phyloP scores from a whole-genome alignment of 2,797 vertebrate genomes.

The Limosa lapponica region DNA sequence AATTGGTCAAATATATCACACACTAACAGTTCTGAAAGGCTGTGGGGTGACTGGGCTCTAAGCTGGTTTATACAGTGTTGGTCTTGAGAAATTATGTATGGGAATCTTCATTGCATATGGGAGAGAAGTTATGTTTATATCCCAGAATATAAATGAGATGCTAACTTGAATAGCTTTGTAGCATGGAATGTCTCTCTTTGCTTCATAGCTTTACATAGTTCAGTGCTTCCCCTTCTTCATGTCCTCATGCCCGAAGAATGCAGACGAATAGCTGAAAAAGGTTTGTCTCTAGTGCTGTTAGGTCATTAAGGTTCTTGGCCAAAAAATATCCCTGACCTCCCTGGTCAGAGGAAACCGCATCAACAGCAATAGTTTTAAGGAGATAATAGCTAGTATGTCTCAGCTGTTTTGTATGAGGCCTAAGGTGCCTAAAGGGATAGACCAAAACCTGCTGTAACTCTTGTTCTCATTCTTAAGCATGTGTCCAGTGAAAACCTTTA shows the following conservation, averaged over 20 bases:
- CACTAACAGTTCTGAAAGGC: not conserved
- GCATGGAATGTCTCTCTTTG: constrained; percentile 8
- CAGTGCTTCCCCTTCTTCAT: constrained; percentile 39
- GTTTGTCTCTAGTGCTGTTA: constrained; percentile 39
- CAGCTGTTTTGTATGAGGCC: not conserved
- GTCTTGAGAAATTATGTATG: constrained; percentile 11
- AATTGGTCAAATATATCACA: not conserved
- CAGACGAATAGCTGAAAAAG: constrained; percentile 52
- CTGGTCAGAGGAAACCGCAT: constrained; percentile 5
- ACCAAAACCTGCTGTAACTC: not conserved
- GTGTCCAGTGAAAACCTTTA: not conserved
- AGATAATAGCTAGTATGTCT: not conserved
- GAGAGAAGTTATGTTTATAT: constrained; percentile 37
- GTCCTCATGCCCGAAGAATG: constrained; percentile 48
- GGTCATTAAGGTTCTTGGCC: constrained; percentile 37
- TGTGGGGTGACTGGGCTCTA: not conserved
- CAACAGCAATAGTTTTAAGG: not conserved
- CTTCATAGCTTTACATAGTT: constrained; percentile 32
- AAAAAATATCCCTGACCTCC: constrained; percentile 39
- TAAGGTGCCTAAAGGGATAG: not conserved
- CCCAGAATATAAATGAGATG: constrained; percentile 43
- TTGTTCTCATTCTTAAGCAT: not conserved
- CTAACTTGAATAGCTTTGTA: constrained; percentile 20
- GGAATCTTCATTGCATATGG: not conserved
- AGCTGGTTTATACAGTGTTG: not conserved